phyloP scores from a whole-genome alignment of 1,140 invertebrate species.

The Drosophila funebris region DNA sequence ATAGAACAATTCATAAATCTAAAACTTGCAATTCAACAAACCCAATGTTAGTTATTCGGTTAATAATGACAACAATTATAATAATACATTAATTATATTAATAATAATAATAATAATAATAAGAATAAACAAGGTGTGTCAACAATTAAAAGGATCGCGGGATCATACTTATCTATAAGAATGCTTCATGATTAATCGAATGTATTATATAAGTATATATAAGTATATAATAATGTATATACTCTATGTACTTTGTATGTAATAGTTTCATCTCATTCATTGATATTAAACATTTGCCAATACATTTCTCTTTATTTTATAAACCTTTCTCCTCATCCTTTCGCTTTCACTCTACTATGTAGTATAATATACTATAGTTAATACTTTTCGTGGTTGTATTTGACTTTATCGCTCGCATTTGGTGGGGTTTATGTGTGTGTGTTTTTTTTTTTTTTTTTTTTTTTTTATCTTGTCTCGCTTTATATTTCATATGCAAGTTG shows the following conservation, averaged over 20 bases:
- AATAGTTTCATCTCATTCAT: background rate
- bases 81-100: too few species aligned
- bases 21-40: slow-evolving; percentile 43
- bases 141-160: slow-evolving; percentile 23
- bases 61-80: background rate
- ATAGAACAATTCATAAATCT: slow-evolving; percentile 17
- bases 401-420: slow-evolving; percentile 54
- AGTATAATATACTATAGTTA: slow-evolving; percentile 49
- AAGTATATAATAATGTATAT: slow-evolving; percentile 19
- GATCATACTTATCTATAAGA: background rate
- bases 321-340: background rate
- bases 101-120: background rate
- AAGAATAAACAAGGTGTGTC: slow-evolving; percentile 20
- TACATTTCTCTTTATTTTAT: background rate
- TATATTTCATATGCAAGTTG: slow-evolving; percentile 3
- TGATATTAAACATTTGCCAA: slow-evolving; percentile 5
- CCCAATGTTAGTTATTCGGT: background rate
- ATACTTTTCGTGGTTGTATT: slow-evolving; percentile 51
- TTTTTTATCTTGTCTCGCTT: slow-evolving; percentile 7
- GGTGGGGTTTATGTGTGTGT: slow-evolving; percentile 57
- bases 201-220: slow-evolving; percentile 35
- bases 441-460: too few species aligned
- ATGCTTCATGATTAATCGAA: background rate
- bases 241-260: background rate
- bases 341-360: slow-evolving; percentile 45